phyloP scores from a whole-genome alignment of 2,797 vertebrate genomes.

The Pseudopleuronectes americanus region DNA sequence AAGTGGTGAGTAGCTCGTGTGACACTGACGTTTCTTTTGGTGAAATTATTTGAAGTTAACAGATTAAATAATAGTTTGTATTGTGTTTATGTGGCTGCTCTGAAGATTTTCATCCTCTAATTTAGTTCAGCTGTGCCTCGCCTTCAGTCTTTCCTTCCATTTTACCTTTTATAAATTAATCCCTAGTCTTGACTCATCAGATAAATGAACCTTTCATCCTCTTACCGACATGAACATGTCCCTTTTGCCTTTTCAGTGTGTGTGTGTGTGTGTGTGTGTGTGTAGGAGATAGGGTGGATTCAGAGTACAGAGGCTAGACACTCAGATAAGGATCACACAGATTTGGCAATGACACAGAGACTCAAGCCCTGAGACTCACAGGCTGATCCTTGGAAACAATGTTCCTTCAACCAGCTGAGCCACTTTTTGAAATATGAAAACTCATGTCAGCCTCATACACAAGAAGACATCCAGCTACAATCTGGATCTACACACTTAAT shows the following conservation, averaged over 20 bases:
- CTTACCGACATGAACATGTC: constrained; percentile 57
- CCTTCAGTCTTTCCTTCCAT: neutral
- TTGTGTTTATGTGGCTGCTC: too few relatives aligned
- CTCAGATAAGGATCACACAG: constrained; percentile 81
- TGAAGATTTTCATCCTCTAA: neutral
- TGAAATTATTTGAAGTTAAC: neutral
- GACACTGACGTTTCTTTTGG: neutral
- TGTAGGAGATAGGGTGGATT: constrained; percentile 69
- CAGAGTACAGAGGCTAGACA: constrained; percentile 75
- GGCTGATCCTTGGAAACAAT: constrained; percentile 12
- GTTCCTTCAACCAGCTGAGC: neutral
- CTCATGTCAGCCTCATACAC: neutral
- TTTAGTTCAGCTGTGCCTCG: neutral
- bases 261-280: constrained; percentile 25
- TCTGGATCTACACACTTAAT: too few relatives aligned
- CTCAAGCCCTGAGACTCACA: constrained; percentile 53
- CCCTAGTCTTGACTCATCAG: constrained; percentile 38
- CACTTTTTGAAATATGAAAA: neutral
- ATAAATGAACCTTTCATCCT: constrained; percentile 52
- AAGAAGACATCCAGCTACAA: neutral
- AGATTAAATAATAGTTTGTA: neutral
- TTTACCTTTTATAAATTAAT: neutral
- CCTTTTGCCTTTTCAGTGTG: constrained; percentile 2
- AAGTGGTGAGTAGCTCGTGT: constrained; percentile 78
- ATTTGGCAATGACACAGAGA: constrained; percentile 70